Conservation (phyloP, 2,888 invertebrate species). For the Coenonympha arcania region DNA sequence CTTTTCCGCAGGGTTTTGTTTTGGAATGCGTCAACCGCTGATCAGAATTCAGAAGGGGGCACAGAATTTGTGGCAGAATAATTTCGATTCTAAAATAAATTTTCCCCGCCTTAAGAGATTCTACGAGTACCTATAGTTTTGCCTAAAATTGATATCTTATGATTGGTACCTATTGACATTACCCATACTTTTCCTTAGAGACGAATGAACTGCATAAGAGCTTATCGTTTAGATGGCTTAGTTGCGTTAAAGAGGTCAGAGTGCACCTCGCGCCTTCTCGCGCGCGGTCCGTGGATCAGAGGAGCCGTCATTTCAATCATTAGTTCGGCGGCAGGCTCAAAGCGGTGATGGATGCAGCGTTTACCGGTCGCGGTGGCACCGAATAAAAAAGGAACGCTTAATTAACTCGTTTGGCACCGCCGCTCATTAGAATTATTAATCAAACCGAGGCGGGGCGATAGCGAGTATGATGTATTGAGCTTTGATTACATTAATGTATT, state of each 20-base stretch:
- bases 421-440: conserved; percentile 74
- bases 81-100: no score
- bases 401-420: conserved; percentile 75
- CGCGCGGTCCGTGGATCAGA: conserved; percentile 10
- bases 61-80: no score
- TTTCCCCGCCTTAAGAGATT: no score
- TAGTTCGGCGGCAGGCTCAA: conserved; percentile 68
- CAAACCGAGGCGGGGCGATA: conserved; percentile 69
- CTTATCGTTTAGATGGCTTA: not conserved
- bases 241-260: conserved; percentile 6
- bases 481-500: conserved; percentile 73
- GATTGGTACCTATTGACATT: no score
- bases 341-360: conserved; percentile 72
- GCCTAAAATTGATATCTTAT: no score
- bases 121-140: no score
- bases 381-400: conserved; percentile 68
- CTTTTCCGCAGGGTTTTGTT: no score
- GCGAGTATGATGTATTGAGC: conserved; percentile 71
- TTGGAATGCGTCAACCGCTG: no score
- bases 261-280: conserved; percentile 3
- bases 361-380: conserved; percentile 68
- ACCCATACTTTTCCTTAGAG: no score
- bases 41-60: no score
- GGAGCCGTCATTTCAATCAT: conserved; percentile 65
- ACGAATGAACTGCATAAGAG: not conserved